Evolutionary conservation across 2,113 vertebrate genomes (phyloP), one percentile per base, ranked within the genome.

Genomic region (Brachirus orientalis): DNA sequence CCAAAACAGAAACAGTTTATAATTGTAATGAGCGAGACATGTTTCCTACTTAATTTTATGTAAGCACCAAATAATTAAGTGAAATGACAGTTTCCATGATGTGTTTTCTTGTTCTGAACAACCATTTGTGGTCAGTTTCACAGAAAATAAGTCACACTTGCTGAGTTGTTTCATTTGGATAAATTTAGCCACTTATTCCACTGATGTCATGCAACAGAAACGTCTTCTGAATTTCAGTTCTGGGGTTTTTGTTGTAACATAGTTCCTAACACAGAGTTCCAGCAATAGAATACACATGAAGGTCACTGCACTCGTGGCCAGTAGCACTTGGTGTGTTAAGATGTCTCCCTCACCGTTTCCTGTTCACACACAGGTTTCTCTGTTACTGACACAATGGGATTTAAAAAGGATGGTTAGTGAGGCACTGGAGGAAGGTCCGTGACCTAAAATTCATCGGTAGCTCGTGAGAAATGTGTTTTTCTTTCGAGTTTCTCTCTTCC

Each of bases 401-500:
- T 69, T 17, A 68, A 63, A 56, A 54, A 59, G 16, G 45, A 69
- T 0, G 12, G 54, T 64, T 63, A 59, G 45, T 57, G 19, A 72
- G 68, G 77, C 67, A 52, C 75, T 68, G 3, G 54, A 53, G 76
- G 70, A 63, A 75, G 51, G 66, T 80, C 85, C 63, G 65, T n/a
- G 36, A 79, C 77, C 80, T 78, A 28, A 84, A 80, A 83, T 82
- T 78, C 77, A 81, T 58, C 61, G 64, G 22, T 69, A 65, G 66
- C 68, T 78, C 12, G 19, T 62, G 53, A 65, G 58, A 79, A 83
- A 73, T 58, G n/a, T 72, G 17, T 64, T 84, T 79, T 73, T 74
- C 46, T 66, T 63, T 48, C 38, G 48, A 33, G 48, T 59, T 80
- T 63, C 8, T 45, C 70, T 55, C 66, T 63, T 52, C 52, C 52